These are phyloP conservation scores for Cololabis saira DNA, from an alignment of 2,113 vertebrate species.

Conservation along the genomic window DNA sequence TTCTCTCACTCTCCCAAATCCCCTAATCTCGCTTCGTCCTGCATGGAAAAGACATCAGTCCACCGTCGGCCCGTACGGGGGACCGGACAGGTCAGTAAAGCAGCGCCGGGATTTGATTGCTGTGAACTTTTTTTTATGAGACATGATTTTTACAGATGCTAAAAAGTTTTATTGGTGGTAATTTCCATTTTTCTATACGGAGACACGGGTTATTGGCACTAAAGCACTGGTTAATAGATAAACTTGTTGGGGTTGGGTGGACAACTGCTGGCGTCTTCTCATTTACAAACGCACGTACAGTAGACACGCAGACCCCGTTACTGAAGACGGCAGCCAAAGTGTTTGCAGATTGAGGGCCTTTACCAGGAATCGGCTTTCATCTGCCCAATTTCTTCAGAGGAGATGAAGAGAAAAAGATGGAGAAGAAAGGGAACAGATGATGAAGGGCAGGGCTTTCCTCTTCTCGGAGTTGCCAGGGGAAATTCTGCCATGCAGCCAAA, in stretches of 20 bases:
- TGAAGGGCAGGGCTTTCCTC: slow-evolving; percentile 7
- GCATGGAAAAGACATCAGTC: slow-evolving; percentile 44
- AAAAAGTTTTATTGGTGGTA: slow-evolving; percentile 27
- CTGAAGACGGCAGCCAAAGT: slow-evolving; percentile 3
- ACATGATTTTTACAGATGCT: slow-evolving; percentile 33
- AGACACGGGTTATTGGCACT: slow-evolving; percentile 11
- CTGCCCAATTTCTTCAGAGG: slow-evolving; percentile 12
- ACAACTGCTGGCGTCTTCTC: slow-evolving; percentile 6
- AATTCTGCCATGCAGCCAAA: slow-evolving; percentile 29
- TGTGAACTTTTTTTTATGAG: slow-evolving; percentile 36
- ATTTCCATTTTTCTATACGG: slow-evolving; percentile 11
- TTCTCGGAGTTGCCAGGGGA: slow-evolving; percentile 22
- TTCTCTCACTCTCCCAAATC: slow-evolving; percentile 19
- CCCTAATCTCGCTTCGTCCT: slow-evolving; percentile 3
- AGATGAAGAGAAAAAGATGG: background rate
- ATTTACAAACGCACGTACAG: background rate
- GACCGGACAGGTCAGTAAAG: slow-evolving; percentile 36
- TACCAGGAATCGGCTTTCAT: slow-evolving; percentile 24
- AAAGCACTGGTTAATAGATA: background rate
- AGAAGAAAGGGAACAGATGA: slow-evolving; percentile 11
- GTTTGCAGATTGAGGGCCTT: slow-evolving; percentile 19
- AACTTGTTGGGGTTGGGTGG: background rate
- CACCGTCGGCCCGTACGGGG: slow-evolving; percentile 9
- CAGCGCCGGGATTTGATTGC: slow-evolving; percentile 45
- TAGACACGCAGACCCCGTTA: background rate